Base-by-base conservation (phyloP, 2,888 invertebrate species). In the Calameuta idolon region DNA sequence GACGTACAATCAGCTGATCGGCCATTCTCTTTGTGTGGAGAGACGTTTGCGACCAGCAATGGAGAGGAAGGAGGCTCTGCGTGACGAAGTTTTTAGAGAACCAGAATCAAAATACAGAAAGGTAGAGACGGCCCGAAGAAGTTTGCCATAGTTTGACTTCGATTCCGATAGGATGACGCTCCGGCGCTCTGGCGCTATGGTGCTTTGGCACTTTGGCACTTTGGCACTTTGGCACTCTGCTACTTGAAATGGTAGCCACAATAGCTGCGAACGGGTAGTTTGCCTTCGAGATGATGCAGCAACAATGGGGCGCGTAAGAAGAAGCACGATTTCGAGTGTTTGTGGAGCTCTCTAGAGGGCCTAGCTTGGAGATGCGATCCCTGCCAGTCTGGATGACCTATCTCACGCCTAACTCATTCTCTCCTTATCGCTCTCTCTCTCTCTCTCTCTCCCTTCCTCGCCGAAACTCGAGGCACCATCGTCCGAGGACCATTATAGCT, bases 271-370 rank as follows among this genome's bases (percentile, higher is more conserved):
- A 75, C 75, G 73, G 30, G 68, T 69, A 34, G 73, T 71, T 69
- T 76, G 77, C 75, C 34, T 73, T 79, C 78, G 85, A 87, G 88
- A 89, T 90, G 90, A 90, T 89, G 87, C 83, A 83, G 89, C 90
- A 90, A 89, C 88, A 90, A 89, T 87, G 85, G 83, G 85, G 83
- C 76, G 80, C 81, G 78, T 75, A 78, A 75, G 78, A 78, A 77
- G 75, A 33, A 69, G 69, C 69, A 73, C 68, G 74, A 75, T 79
- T 76, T 89, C 83, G 86, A 90, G 90, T 90, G 90, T 90, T 90
- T 90, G 88, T 89, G 86, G 86, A 90, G 90, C 90, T 90, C 90
- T 90, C 88, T 87, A 85, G 85, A 86, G 83, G 81, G 85, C 82
- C 83, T 81, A 40, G 81, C 76, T 79, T 84, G 83, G 85, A 85